These are phyloP conservation scores for Leuciscus waleckii DNA, from an alignment of 2,797 vertebrate genomes.

Conservation along the genomic window DNA sequence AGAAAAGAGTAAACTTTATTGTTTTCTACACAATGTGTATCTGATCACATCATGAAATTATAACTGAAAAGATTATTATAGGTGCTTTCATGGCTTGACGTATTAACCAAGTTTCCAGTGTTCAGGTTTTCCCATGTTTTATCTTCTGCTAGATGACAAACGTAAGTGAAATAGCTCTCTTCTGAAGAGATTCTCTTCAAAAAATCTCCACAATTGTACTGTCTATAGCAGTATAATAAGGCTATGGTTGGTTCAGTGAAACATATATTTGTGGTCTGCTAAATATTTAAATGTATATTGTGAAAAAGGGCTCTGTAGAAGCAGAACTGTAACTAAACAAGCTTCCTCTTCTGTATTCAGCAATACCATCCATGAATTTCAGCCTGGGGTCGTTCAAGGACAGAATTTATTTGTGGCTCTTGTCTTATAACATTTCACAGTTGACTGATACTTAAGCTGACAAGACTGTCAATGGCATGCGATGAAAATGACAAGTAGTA, in stretches of 20 bases:
- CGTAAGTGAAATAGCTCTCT: neutral
- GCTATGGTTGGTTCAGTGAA: neutral
- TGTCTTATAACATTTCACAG: neutral
- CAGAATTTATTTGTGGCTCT: neutral
- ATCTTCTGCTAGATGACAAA: neutral
- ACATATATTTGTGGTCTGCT: neutral
- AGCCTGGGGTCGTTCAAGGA: neutral
- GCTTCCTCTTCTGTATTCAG: neutral
- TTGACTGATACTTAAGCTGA: neutral
- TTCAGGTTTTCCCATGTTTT: neutral
- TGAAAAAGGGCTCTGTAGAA: neutral
- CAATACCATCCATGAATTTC: neutral
- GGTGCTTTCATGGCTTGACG: neutral
- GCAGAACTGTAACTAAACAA: neutral
- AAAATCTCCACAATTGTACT: neutral
- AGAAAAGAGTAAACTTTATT: neutral
- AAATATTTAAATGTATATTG: slow-evolving; percentile 8
- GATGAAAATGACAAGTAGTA: slow-evolving; percentile 13
- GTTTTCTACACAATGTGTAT: neutral
- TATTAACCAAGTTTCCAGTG: too few relatives aligned
- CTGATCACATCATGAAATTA: neutral
- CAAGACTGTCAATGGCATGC: neutral
- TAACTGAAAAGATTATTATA: neutral
- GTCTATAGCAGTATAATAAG: neutral
- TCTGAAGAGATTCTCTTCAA: neutral